A percentile compares a stretch with the other conserved stretches of the same genome.
These are phyloP conservation scores for Gambelia wislizenii DNA, from an alignment of 2,797 vertebrate genomes.

Conservation along the genomic window DNA sequence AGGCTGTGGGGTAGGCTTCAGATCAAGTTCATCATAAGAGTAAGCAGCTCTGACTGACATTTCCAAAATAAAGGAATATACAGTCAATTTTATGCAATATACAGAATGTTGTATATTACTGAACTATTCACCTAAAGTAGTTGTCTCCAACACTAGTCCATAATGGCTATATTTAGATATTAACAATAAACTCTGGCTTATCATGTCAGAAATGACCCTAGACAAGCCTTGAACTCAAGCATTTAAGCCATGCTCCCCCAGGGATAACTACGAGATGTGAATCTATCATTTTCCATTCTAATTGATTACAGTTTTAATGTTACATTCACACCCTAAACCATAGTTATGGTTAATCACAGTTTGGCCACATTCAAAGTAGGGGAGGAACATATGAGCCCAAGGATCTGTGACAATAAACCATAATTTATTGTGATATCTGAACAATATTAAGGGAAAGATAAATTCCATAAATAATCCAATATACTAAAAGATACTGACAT, in stretches of 20 bases:
- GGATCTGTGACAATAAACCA: not conserved
- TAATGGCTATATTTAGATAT: not conserved
- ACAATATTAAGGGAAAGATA: not conserved
- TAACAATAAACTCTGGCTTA: no score
- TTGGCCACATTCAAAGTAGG: not conserved
- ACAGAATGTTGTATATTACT: no score
- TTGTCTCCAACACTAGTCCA: not conserved
- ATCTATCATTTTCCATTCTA: no score
- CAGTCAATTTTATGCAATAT: not conserved
- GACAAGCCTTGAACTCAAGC: no score
- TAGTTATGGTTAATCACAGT: not conserved
- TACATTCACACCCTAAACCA: not conserved
- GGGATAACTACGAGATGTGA: not conserved
- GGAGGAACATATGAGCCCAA: not conserved
- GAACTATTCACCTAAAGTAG: not conserved
- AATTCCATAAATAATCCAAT: not conserved
- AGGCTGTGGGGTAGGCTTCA: no score
- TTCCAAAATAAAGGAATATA: not conserved
- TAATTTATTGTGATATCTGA: not conserved
- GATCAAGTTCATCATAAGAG: not conserved
- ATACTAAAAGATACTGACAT: not conserved
- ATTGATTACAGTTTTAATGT: not conserved
- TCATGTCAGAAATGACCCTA: no score
- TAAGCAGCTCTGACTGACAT: not conserved
- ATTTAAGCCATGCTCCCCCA: not conserved